A percentile compares a stretch with the other conserved stretches of the same genome.
Conservation (phyloP, 2,797 vertebrate genomes). For the Podargus strigoides region DNA sequence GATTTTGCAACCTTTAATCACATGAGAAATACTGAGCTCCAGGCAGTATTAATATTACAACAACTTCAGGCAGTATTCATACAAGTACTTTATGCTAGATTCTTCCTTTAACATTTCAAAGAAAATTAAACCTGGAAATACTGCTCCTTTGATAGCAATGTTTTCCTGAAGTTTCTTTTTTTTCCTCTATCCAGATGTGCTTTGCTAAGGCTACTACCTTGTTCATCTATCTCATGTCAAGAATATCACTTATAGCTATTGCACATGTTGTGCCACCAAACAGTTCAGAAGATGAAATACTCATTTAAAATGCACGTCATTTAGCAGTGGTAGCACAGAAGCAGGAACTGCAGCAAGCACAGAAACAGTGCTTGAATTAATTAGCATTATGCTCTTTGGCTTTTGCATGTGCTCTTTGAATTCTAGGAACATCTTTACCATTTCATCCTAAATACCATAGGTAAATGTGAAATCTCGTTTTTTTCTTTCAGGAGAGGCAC, state of each 20-base stretch:
- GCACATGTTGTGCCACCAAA: neutral
- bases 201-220: neutral
- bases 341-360: neutral
- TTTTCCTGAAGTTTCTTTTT: neutral
- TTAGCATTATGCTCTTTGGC: neutral
- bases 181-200: neutral
- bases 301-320: neutral
- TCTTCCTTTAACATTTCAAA: neutral
- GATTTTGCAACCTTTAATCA: neutral
- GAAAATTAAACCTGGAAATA: neutral
- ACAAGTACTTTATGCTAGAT: neutral
- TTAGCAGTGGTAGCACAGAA: neutral
- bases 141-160: neutral
- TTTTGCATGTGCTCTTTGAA: neutral
- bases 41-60: neutral
- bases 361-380: neutral
- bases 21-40: neutral
- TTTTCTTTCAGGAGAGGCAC: neutral
- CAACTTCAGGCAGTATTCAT: neutral
- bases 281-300: neutral
- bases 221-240: neutral
- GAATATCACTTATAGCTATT: neutral
- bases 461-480: neutral
- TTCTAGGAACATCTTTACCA: neutral
- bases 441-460: neutral